A percentile compares a stretch with the other conserved stretches of the same genome.
phyloP scores from a whole-genome alignment of 2,797 vertebrate genomes.

The Thamnophis elegans region DNA sequence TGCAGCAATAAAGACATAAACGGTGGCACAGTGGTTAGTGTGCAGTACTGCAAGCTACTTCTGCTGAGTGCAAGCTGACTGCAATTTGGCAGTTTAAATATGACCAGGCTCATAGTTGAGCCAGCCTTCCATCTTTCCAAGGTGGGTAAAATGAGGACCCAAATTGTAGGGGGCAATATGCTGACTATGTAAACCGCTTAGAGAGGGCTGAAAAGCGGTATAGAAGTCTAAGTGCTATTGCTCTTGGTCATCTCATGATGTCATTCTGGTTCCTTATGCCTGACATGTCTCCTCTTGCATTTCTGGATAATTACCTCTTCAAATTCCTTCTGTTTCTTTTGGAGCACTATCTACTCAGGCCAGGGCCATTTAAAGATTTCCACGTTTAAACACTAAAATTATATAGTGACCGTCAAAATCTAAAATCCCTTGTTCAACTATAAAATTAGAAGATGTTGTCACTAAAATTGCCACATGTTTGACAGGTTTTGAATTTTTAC shows the following conservation, averaged over 20 bases:
- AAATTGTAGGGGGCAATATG: too few species aligned
- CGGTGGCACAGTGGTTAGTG: too few species aligned
- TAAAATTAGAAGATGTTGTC: neutral
- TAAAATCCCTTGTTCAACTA: neutral
- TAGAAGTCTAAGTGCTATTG: too few species aligned
- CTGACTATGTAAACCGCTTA: too few species aligned
- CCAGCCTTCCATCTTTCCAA: too few species aligned
- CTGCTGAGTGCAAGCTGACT: too few species aligned
- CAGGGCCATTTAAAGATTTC: neutral
- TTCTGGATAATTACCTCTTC: neutral
- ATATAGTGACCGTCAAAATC: neutral
- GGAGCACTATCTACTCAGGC: neutral
- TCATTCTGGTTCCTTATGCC: neutral
- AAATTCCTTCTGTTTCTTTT: neutral
- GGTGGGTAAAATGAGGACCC: too few species aligned
- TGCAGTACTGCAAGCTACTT: too few species aligned
- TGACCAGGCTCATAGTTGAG: too few species aligned
- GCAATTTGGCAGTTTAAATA: too few species aligned
- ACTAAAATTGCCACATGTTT: neutral
- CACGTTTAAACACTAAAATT: neutral
- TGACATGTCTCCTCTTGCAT: neutral
- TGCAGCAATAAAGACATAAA: neutral
- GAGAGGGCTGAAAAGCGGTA: too few species aligned
- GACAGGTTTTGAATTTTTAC: neutral
- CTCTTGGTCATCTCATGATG: neutral